These are phyloP conservation scores for Melanocharis versteri DNA, from an alignment of 2,113 vertebrate species.

Conservation along the genomic window DNA sequence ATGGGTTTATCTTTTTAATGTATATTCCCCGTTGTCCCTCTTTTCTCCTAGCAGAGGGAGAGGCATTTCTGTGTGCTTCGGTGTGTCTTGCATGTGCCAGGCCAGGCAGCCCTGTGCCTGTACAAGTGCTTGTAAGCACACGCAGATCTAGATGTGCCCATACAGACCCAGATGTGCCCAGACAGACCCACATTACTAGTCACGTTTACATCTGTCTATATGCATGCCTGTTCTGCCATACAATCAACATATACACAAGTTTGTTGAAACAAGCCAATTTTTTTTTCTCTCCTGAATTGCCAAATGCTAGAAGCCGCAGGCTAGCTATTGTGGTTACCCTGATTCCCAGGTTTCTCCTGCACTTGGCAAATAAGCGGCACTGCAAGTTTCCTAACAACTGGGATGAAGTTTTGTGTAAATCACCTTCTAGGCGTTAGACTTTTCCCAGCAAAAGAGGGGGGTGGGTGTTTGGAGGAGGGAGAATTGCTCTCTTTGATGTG, in stretches of 20 bases:
- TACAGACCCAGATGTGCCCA: background rate
- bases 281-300: background rate
- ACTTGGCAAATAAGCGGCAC: background rate
- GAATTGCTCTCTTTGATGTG: slow-evolving; percentile 55
- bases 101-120: background rate
- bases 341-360: slow-evolving; percentile 39
- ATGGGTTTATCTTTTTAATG: background rate
- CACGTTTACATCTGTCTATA: slow-evolving; percentile 1
- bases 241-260: background rate
- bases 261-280: background rate
- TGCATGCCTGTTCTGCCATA: background rate
- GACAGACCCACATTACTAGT: background rate
- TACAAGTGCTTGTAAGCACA: background rate
- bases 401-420: slow-evolving; percentile 35
- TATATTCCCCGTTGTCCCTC: background rate
- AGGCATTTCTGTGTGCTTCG: background rate
- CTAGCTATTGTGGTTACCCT: slow-evolving; percentile 26
- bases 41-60: background rate
- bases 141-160: background rate
- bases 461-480: slow-evolving; percentile 11
- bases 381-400: slow-evolving; percentile 40
- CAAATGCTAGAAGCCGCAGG: background rate
- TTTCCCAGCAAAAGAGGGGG: slow-evolving; percentile 53
- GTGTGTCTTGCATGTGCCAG: background rate
- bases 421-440: slow-evolving; percentile 64